These are phyloP conservation scores for Euwallacea fornicatus DNA, from an alignment of 1,140 invertebrate species.

Conservation along the genomic window DNA sequence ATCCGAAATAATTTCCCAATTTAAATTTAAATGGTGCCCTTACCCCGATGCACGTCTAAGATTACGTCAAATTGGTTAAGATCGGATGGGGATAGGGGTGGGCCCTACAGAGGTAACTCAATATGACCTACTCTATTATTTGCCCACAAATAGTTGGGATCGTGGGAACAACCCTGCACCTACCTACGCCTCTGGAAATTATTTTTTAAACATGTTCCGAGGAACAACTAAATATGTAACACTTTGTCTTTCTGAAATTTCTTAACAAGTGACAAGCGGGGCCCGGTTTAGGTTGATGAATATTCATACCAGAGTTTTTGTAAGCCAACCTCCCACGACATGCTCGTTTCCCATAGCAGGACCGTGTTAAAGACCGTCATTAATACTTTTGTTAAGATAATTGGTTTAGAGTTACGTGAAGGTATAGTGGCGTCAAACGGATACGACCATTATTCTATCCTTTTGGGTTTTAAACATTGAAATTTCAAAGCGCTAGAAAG, in stretches of 20 bases:
- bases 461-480: too few species aligned
- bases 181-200: background rate
- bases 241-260: constrained; percentile 29
- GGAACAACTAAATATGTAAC: constrained; percentile 22
- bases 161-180: background rate
- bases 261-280: constrained; percentile 28
- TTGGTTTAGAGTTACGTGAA: constrained; percentile 2
- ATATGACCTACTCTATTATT: constrained; percentile 1
- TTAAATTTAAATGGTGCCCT: constrained; percentile 37
- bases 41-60: constrained; percentile 33
- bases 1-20: constrained; percentile 39
- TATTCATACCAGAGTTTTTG: constrained; percentile 26
- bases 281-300: constrained; percentile 17
- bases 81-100: constrained; percentile 1
- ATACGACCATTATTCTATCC: too few species aligned
- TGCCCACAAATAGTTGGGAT: constrained; percentile 1
- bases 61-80: constrained; percentile 29
- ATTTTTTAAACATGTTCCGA: constrained; percentile 1
- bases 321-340: constrained; percentile 20
- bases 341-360: constrained; percentile 15
- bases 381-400: constrained; percentile 16
- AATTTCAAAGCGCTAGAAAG: too few species aligned
- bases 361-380: constrained; percentile 5
- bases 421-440: too few species aligned
- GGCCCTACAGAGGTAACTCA: background rate